Conservation (phyloP, 2,888 invertebrate species). For the Hirtodrosophila histrioides region DNA sequence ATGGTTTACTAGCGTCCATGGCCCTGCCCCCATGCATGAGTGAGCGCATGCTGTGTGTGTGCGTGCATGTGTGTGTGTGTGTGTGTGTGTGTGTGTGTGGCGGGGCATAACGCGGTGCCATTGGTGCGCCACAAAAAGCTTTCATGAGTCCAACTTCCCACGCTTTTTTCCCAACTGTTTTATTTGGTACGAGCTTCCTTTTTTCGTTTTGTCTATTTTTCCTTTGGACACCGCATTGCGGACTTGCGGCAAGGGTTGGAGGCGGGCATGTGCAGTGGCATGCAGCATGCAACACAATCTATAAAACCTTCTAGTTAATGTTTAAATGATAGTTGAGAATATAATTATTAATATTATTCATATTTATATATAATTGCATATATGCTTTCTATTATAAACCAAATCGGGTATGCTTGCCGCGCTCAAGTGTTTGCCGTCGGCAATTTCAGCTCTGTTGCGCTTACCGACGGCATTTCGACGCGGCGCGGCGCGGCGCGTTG, state of each 20-base stretch:
- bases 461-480: conserved; percentile 57
- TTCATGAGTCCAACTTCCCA: conserved; percentile 81
- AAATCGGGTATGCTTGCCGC: not conserved
- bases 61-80: conserved; percentile 43
- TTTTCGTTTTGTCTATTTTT: conserved; percentile 16
- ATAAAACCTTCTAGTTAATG: no score
- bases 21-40: conserved; percentile 58
- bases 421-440: conserved; percentile 56
- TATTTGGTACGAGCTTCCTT: conserved; percentile 24
- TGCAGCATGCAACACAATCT: not conserved
- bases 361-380: no score
- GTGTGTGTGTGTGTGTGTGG: conserved; percentile 37
- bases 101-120: conserved; percentile 85
- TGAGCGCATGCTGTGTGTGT: conserved; percentile 30
- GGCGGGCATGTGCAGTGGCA: not conserved
- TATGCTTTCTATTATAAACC: no score
- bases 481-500: not conserved
- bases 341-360: no score
- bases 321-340: no score
- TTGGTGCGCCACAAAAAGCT: conserved; percentile 85
- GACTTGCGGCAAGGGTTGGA: conserved; percentile 17
- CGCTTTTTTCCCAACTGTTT: conserved; percentile 45
- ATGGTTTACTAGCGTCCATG: conserved; percentile 18
- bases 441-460: conserved; percentile 26
- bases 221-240: conserved; percentile 56